Conservation (phyloP, 2,797 vertebrate genomes). For the Sebastes goodei region DNA sequence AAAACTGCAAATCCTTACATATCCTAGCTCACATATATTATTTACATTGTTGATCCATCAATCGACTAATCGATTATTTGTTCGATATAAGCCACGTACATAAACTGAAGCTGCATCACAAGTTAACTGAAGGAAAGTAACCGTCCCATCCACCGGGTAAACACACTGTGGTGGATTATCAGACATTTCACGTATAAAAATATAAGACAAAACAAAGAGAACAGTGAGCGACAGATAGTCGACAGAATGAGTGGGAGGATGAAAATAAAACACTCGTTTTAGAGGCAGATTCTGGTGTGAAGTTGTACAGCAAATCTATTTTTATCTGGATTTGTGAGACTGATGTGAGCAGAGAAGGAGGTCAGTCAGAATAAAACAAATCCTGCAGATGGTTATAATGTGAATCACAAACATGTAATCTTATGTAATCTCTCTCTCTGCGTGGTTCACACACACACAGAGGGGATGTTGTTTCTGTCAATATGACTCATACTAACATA, state of each 20-base stretch:
- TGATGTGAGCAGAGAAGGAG: background rate
- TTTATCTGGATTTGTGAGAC: slow-evolving; percentile 7
- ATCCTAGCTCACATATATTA: too few species aligned
- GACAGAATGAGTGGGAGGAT: background rate
- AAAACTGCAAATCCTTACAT: accelerated
- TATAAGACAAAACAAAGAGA: background rate
- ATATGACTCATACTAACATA: background rate
- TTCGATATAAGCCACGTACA: too few species aligned
- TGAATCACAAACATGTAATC: slow-evolving; percentile 9
- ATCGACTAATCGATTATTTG: too few species aligned
- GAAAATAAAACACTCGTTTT: background rate
- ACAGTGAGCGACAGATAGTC: background rate
- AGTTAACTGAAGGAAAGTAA: too few species aligned
- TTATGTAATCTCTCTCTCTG: slow-evolving; percentile 21
- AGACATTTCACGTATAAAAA: background rate
- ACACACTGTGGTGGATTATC: background rate
- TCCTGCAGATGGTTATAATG: background rate
- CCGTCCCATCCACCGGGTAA: too few species aligned
- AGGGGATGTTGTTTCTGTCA: background rate
- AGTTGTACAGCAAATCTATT: background rate
- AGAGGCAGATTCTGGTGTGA: background rate
- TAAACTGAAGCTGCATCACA: too few species aligned
- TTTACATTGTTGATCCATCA: too few species aligned
- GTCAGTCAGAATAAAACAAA: background rate
- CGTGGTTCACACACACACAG: background rate